Evolutionary conservation across 2,113 vertebrate species (phyloP), one percentile per base, ranked within the genome.

Genomic region (Odontophorus gujanensis): DNA sequence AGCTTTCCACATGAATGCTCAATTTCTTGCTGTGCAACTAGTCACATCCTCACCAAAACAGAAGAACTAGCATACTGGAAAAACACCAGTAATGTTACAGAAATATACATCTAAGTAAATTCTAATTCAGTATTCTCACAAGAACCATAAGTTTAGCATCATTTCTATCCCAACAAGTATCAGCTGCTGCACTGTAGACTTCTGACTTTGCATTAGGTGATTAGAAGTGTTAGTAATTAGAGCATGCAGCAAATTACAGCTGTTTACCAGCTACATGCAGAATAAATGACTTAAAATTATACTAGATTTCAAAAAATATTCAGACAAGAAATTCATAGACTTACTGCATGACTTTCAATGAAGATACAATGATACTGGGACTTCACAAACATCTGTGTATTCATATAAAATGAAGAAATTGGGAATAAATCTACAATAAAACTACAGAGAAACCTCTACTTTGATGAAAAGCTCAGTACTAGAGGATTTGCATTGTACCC

Each of bases 31-130:
- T 79, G 74, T 96, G 83, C 91, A 95, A 63, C 61, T 62, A 85
- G 67, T 63, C 65, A 88, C 72, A 90, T 89, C 73, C 90, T 95
- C 79, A 81, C 79, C 11, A 5, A 87, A 93, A 95, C 73, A 76
- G 51, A 85, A 36, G 89, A 91, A 96, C 95, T 92, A 95, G 67
- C 68, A 88, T 75, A 65, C 57, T 85, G 95, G 96, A 92, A 95
- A 72, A 11, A 81, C 80, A 65, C 79, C 90, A 92, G 36, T 53
- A 66, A 81, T 87, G 85, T 95, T 83, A 83, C 51, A 93, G 85
- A 94, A 85, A 78, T 87, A 47, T 22, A 80, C 67, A 78, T 72
- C 59, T 85, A 87, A 85, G 68, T 87, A 86, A 81, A 38, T 32
- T 78, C 61, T 87, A 71, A 53, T 78, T 30, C 38, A 72, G 12